Conservation (phyloP, 2,113 vertebrate genomes). For the Thinocorus orbignyianus region DNA sequence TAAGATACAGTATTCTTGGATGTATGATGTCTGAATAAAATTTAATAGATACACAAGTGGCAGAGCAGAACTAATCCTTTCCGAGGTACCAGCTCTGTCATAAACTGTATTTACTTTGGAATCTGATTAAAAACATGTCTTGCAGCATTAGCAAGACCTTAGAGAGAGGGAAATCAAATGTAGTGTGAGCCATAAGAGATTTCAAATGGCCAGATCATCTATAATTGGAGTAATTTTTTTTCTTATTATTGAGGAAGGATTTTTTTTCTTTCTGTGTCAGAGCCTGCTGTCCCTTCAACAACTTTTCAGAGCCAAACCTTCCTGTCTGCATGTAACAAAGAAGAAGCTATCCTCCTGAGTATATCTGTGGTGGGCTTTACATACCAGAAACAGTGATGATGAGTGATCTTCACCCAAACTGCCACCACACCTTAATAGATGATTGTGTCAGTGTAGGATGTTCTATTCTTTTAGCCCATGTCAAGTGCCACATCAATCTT, state of each 20-base stretch:
- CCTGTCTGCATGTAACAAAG: neutral
- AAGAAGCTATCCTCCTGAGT: neutral
- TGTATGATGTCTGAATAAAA: neutral
- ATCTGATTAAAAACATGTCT: conserved; percentile 40
- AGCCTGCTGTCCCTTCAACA: neutral
- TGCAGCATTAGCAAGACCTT: conserved; percentile 19
- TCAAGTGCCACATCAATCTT: neutral
- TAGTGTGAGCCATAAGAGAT: neutral
- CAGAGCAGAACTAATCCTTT: conserved; percentile 46
- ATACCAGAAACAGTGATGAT: neutral
- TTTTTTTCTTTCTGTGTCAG: neutral
- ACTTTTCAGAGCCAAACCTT: neutral
- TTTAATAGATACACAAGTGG: neutral
- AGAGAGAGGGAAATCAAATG: conserved; percentile 3
- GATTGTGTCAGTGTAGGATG: neutral
- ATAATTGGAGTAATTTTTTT: neutral
- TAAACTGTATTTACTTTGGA: conserved; percentile 28
- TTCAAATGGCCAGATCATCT: neutral
- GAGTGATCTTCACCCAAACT: neutral
- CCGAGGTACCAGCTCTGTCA: neutral
- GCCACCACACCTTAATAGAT: neutral
- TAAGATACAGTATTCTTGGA: neutral
- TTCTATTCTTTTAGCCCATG: neutral
- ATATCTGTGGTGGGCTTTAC: neutral
- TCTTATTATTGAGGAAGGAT: neutral